These are phyloP conservation scores for Koerneria pararmatus DNA, from an alignment of 2,888 invertebrate species.

Conservation along the genomic window DNA sequence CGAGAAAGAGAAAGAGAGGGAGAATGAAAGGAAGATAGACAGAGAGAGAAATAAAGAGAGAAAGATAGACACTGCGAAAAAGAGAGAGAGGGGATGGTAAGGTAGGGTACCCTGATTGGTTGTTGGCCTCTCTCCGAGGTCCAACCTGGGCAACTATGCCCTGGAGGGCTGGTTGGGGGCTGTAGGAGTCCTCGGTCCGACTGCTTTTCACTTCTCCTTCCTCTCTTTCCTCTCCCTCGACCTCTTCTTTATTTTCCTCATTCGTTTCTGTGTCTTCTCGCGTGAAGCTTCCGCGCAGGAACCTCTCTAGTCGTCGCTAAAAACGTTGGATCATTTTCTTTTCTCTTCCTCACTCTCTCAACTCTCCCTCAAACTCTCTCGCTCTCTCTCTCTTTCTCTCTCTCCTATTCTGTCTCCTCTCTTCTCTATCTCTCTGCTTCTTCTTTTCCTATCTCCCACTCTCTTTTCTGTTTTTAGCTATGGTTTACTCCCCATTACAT, in stretches of 20 bases:
- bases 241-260: not conserved
- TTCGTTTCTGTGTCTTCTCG: not conserved
- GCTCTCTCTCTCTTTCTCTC: not conserved
- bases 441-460: not conserved
- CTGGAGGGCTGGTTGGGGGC: too few species aligned
- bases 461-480: not conserved
- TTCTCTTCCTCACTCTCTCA: not conserved
- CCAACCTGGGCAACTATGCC: too few species aligned
- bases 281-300: not conserved
- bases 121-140: too few species aligned
- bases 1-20: not conserved
- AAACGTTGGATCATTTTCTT: too few species aligned
- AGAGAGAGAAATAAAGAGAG: not conserved
- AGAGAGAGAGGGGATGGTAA: too few species aligned
- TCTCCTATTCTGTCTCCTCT: not conserved
- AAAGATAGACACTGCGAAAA: not conserved
- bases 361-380: not conserved
- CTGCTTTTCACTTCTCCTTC: not conserved
- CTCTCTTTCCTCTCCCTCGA: constrained; percentile 22
- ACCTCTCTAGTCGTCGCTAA: too few species aligned
- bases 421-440: not conserved
- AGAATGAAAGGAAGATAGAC: not conserved
- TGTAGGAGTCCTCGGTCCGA: not conserved
- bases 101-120: too few species aligned
- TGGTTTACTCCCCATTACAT: too few species aligned